Evolutionary conservation across 1,140 invertebrate genomes (phyloP), one percentile per base, ranked within the genome.

Genomic region (Drosophila sp.): DNA sequence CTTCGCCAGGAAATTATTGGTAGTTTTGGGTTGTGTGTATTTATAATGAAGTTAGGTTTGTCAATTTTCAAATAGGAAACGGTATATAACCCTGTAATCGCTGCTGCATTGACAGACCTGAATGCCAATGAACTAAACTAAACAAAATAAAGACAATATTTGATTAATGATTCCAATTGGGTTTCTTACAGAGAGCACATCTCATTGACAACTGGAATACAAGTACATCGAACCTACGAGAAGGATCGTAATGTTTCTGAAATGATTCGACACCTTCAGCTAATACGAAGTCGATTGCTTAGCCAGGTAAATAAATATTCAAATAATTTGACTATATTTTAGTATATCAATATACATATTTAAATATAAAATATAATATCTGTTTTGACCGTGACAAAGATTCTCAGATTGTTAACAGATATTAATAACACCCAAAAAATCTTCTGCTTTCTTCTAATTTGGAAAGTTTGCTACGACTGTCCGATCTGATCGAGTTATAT

Each of bases 211-310:
- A 61, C 41, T 0, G 27, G 32, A 13, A 34, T 27, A 14, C 57
- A 41, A 6, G 27, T 62, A 16, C 58, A 69, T 16, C 53, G 54
- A 29, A 29, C 58, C 6, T 45, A 58, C 45, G 70, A 58, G 18
- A 77, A 69, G 53, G 78, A 81, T 32, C 45, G 64, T 4, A 72
- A 59, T n/a, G 82, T 87, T 7, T 65, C 80, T 9, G 75, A 81
- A 43, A 87, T 86, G 75, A 78, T 86, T 32, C 67, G 69, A 11
- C 75, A 86, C 41, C 27, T 86, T 41, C 82, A 86, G 13, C 36
- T 76, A 4, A 81, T 86, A 18, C 63, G 67, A 59, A 81, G 67
- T 53, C 66, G 61, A 13, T 58, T 86, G 32, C 69, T 86, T 1
- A 64, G 53, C 43, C 77, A 80, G 78, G 82, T 86, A 51, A 81